These are phyloP conservation scores for Fopius arisanus DNA, from an alignment of 1,140 invertebrate species.

Conservation along the genomic window DNA sequence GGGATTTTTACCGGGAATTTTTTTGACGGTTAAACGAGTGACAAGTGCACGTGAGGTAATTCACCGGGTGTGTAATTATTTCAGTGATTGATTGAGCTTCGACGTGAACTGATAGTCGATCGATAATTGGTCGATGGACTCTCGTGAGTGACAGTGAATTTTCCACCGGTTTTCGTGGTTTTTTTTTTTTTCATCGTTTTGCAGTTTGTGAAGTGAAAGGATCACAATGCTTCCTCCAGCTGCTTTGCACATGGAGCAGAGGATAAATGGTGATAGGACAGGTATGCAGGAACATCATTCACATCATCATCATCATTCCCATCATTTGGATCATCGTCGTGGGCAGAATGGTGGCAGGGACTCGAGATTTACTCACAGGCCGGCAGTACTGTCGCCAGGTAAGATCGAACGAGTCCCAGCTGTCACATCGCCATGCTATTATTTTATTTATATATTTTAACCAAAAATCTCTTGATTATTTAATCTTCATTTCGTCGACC, in stretches of 20 bases:
- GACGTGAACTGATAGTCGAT: background rate
- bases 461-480: no score
- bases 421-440: background rate
- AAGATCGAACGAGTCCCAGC: constrained; percentile 25
- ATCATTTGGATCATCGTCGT: constrained; percentile 33
- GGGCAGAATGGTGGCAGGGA: constrained; percentile 29
- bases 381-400: constrained; percentile 42
- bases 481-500: no score
- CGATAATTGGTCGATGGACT: background rate
- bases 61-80: background rate
- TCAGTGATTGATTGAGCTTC: no score
- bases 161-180: no score
- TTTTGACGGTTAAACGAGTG: background rate
- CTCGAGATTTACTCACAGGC: constrained; percentile 33
- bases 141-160: background rate
- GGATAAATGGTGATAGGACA: constrained; percentile 42
- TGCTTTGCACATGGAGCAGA: constrained; percentile 46
- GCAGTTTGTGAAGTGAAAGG: background rate
- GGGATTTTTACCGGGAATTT: background rate
- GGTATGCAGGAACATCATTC: constrained; percentile 41
- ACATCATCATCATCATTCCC: constrained; percentile 34
- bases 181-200: no score
- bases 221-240: constrained; percentile 31
- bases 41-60: background rate
- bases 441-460: background rate